Evolutionary conservation across 2,888 invertebrate genomes (phyloP), one percentile per base, ranked within the genome.

Genomic region (Andrena bucephala): DNA sequence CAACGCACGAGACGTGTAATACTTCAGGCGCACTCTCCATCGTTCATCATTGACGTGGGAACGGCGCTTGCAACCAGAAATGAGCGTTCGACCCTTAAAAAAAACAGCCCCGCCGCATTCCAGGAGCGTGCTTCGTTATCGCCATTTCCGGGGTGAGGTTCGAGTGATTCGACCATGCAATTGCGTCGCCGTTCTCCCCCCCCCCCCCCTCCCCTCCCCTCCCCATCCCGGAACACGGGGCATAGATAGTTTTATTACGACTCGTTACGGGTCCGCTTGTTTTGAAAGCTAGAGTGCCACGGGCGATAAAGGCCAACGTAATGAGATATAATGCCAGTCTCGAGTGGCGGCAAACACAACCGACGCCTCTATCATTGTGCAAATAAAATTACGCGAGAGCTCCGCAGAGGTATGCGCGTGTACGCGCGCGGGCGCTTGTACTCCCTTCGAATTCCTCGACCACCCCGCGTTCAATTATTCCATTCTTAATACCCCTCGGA

Each of bases 301-400:
- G 13, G 48, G 63, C 85, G 87, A 87, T 87, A 87, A 87, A 80
- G 62, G 33, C 73, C 52, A 36, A 66, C 70, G 83, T 83, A 86
- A 85, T 66, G 83, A 87, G 81, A 85, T 77, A 84, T 77, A 86
- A 84, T 72, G 67, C 60, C 59, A 20, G 65, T 50, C 65, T 78
- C 54, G 73, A 85, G 77, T 76, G 74, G 27, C 77, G 87, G 75
- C 81, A 79, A 85, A 87, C 78, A 69, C 77, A 27, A 66, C 78
- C 73, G 78, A 69, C 65, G 31, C 50, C 52, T 63, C 81, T 87
- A 85, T 87, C 87, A 31, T 48, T 81, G 77, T 81, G 57, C 79
- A 87, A 87, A 87, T 66, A 87, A 70, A 69, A 85, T 87, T 81
- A 87, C 75, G 62, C 54, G 65, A 63, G 36, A 66, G 36, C 20